Percentiles rank a stretch among this genome's conserved stretches.
Evolutionary conservation across 2,888 invertebrate species (phyloP).

Genomic region (Hymenopus coronatus): DNA sequence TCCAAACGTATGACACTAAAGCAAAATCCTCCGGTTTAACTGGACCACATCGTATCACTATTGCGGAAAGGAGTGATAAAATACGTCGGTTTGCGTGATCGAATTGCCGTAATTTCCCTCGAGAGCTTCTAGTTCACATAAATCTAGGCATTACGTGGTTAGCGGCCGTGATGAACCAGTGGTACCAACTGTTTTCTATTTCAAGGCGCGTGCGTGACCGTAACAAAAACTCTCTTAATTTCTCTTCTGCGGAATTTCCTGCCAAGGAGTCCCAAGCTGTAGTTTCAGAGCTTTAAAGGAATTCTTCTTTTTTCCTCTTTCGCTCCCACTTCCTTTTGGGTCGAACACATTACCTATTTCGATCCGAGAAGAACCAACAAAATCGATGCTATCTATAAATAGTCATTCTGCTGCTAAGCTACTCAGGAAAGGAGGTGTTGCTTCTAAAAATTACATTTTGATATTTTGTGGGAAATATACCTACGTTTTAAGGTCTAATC

Average conservation of each 20-base stretch:
- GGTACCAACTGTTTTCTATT: background rate
- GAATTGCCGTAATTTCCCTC: background rate
- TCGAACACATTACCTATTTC: too few relatives aligned
- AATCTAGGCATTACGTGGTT: background rate
- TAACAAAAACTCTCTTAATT: background rate
- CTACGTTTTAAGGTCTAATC: too few relatives aligned
- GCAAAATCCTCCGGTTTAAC: background rate
- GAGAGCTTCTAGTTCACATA: background rate
- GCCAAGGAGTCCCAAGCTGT: background rate
- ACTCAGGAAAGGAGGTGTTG: too few relatives aligned
- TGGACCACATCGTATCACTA: background rate
- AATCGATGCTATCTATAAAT: too few relatives aligned
- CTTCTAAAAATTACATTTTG: too few relatives aligned
- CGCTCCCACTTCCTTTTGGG: too few relatives aligned
- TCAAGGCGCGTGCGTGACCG: background rate
- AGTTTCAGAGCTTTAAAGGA: background rate
- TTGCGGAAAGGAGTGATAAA: background rate
- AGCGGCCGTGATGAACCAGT: background rate
- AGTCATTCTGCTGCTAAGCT: too few relatives aligned
- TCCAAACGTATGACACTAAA: background rate
- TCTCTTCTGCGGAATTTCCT: background rate
- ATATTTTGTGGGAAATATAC: too few relatives aligned
- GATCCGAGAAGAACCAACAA: too few relatives aligned
- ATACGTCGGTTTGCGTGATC: background rate
- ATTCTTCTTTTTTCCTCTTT: too few relatives aligned